A percentile compares a stretch with the other conserved stretches of the same genome.
Conservation (phyloP, 2,797 vertebrate genomes). For the Pempheris klunzingeri region DNA sequence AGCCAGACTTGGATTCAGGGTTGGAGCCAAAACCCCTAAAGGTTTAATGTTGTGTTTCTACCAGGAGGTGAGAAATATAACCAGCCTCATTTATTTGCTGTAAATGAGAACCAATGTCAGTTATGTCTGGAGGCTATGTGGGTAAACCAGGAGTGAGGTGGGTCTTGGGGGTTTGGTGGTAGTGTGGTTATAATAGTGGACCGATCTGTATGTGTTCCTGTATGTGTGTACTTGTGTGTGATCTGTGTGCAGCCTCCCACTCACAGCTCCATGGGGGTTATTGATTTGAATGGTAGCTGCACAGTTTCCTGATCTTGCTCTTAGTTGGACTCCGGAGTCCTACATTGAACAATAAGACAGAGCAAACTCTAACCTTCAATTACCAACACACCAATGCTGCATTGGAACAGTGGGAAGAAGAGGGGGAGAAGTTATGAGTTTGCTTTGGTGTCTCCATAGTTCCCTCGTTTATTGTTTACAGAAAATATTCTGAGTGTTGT, state of each 20-base stretch:
- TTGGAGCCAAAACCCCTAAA: conserved; percentile 53
- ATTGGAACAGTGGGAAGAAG: conserved; percentile 22
- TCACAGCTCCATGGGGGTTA: conserved; percentile 55
- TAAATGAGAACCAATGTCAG: conserved; percentile 62
- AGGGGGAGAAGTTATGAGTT: conserved; percentile 20
- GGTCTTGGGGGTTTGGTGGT: conserved; percentile 31
- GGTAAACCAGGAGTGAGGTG: conserved; percentile 66
- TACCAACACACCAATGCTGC: conserved; percentile 12
- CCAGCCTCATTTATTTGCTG: conserved; percentile 67
- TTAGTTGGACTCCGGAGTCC: conserved; percentile 53
- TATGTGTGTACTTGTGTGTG: conserved; percentile 37
- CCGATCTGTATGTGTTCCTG: conserved; percentile 34
- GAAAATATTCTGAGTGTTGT: conserved; percentile 44
- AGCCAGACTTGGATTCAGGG: conserved; percentile 28
- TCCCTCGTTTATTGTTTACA: conserved; percentile 53
- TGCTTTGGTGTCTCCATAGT: conserved; percentile 50
- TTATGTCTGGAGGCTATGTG: conserved; percentile 72
- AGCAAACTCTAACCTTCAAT: conserved; percentile 39
- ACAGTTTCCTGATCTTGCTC: conserved; percentile 35
- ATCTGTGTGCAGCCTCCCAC: conserved; percentile 66
- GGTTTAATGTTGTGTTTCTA: conserved; percentile 62
- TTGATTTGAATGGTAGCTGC: conserved; percentile 69
- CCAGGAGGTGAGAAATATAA: conserved; percentile 63
- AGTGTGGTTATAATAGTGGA: conserved; percentile 34
- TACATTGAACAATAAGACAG: conserved; percentile 37